Percentiles rank a stretch among this genome's conserved stretches.
Conservation (phyloP, 1,140 invertebrate species). For the Drusus annulatus region DNA sequence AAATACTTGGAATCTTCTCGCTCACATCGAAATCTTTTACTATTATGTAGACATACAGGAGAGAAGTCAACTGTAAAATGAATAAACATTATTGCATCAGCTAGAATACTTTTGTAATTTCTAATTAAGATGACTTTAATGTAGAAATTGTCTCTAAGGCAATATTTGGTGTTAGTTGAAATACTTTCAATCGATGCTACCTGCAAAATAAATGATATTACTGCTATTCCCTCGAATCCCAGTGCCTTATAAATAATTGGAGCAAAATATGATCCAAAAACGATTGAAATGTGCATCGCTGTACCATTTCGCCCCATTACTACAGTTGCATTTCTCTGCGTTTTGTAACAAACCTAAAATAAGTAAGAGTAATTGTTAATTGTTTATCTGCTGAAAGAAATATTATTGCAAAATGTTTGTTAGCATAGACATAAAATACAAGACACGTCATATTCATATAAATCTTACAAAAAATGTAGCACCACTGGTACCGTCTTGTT, state of each 20-base stretch:
- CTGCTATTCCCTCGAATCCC: slow-evolving; percentile 69
- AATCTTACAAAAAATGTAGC: no score
- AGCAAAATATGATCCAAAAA: slow-evolving; percentile 64
- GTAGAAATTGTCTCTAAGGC: no score
- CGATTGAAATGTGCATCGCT: slow-evolving; percentile 66
- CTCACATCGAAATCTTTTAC: slow-evolving; percentile 47
- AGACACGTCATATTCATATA: no score
- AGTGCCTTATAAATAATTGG: slow-evolving; percentile 64
- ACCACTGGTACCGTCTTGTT: no score
- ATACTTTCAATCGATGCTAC: slow-evolving; percentile 56
- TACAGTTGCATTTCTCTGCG: slow-evolving; percentile 64
- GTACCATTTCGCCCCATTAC: slow-evolving; percentile 68
- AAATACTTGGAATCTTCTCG: slow-evolving; percentile 45
- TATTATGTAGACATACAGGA: slow-evolving; percentile 61
- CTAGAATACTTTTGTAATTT: no score
- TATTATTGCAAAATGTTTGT: no score
- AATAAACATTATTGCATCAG: slow-evolving; percentile 32
- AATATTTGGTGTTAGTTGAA: no score
- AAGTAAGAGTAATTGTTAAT: not conserved
- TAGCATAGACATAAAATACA: no score
- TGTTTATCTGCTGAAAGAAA: no score
- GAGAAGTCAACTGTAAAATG: slow-evolving; percentile 65
- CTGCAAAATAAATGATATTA: slow-evolving; percentile 67
- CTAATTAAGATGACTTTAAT: no score
- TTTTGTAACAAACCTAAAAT: slow-evolving; percentile 66